phyloP scores from a whole-genome alignment of 2,888 invertebrate species.

The Erannis defoliaria region DNA sequence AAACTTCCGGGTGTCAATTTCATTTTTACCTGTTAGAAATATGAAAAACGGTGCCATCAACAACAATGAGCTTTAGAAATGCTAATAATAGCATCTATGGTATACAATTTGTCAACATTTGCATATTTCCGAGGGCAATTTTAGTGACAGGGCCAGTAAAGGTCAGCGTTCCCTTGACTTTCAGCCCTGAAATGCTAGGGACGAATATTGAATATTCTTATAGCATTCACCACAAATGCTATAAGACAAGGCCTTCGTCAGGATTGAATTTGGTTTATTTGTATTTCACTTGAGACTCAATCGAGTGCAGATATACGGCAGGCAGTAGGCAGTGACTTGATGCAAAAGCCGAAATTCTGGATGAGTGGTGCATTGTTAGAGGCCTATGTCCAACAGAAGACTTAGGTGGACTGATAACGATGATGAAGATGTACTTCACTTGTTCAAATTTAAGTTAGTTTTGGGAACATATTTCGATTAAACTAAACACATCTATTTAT shows the following conservation, averaged over 20 bases:
- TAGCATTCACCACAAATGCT: slow-evolving; percentile 32
- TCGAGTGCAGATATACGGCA: too few relatives aligned
- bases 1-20: too few relatives aligned
- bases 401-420: too few relatives aligned
- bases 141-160: slow-evolving; percentile 56
- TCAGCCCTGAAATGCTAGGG: slow-evolving; percentile 57
- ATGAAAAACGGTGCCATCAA: background rate
- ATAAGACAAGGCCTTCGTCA: slow-evolving; percentile 34
- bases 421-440: too few relatives aligned
- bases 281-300: slow-evolving; percentile 7
- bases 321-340: too few relatives aligned
- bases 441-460: too few relatives aligned
- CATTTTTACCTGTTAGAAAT: background rate
- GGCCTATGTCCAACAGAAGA: too few relatives aligned
- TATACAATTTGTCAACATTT: slow-evolving; percentile 67
- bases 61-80: slow-evolving; percentile 7
- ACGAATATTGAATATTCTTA: slow-evolving; percentile 53
- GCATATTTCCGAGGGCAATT: slow-evolving; percentile 61
- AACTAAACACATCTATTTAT: too few relatives aligned
- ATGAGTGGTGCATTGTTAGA: too few relatives aligned
- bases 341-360: too few relatives aligned
- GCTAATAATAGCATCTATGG: slow-evolving; percentile 43
- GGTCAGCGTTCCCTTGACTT: slow-evolving; percentile 72
- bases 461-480: too few relatives aligned
- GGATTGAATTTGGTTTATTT: slow-evolving; percentile 16